Conservation (phyloP, 1,140 invertebrate genomes). For the Dreissena polymorpha region DNA sequence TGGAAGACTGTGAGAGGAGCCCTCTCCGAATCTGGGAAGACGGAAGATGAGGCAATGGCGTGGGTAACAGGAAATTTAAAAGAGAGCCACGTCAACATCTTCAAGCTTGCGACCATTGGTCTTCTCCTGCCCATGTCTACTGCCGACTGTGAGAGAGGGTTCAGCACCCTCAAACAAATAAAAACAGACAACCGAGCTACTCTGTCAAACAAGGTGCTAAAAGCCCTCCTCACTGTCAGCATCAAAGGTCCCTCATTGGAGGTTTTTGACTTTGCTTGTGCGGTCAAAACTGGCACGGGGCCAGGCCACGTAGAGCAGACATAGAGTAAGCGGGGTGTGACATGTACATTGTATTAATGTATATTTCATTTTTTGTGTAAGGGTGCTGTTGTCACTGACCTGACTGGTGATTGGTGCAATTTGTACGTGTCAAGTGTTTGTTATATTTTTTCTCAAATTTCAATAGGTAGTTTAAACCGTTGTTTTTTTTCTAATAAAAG, state of each 20-base stretch:
- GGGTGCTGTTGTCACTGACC: too few species aligned
- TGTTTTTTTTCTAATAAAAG: too few species aligned
- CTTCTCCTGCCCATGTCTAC: conserved; percentile 11
- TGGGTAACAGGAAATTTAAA: neutral
- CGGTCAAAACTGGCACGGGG: neutral
- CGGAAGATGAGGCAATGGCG: neutral
- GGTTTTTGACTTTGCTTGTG: neutral
- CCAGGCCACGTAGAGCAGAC: neutral
- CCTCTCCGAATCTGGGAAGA: neutral
- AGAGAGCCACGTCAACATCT: neutral
- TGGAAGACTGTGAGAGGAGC: neutral
- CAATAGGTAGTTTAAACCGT: too few species aligned
- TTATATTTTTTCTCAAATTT: too few species aligned
- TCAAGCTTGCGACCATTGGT: conserved; percentile 6
- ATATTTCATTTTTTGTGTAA: too few species aligned
- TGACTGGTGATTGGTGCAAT: too few species aligned
- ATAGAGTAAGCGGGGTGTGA: too few species aligned
- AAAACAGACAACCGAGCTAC: neutral
- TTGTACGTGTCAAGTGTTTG: too few species aligned
- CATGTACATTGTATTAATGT: too few species aligned
- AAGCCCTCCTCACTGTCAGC: neutral
- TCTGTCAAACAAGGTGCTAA: neutral
- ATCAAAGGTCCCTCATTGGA: neutral
- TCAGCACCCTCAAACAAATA: neutral
- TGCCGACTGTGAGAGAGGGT: conserved; percentile 19